Conservation (phyloP, 2,888 invertebrate genomes). For the Thalpophila matura region DNA sequence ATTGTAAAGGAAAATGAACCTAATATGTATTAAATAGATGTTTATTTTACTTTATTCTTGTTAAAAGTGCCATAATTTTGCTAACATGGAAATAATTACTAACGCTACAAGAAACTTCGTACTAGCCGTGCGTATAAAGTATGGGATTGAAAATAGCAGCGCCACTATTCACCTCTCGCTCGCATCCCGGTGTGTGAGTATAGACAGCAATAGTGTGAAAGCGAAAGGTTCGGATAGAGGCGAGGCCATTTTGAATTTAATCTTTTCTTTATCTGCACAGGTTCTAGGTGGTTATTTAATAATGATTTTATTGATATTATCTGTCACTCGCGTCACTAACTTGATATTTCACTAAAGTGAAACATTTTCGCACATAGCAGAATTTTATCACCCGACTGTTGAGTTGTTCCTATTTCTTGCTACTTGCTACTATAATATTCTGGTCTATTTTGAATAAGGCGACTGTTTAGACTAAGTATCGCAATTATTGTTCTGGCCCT, state of each 20-base stretch:
- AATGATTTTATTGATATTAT: background rate
- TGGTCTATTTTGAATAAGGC: too few species aligned
- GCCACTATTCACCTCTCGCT: too few species aligned
- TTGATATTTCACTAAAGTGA: background rate
- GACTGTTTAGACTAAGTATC: too few species aligned
- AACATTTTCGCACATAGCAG: background rate
- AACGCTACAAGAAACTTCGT: slow-evolving; percentile 1
- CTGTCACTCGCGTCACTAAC: background rate
- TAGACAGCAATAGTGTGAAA: too few species aligned
- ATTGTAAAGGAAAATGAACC: slow-evolving; percentile 11
- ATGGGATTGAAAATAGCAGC: too few species aligned
- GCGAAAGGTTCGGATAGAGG: too few species aligned
- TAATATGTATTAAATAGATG: slow-evolving; percentile 1
- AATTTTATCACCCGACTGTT: slow-evolving; percentile 2
- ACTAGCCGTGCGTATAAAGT: too few species aligned
- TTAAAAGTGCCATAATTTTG: slow-evolving; percentile 24
- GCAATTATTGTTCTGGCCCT: background rate
- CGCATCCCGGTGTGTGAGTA: too few species aligned
- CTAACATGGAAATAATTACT: background rate
- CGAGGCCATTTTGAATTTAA: too few species aligned
- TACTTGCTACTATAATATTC: too few species aligned
- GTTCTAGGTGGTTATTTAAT: too few species aligned
- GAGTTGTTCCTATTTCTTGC: background rate
- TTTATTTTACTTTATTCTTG: slow-evolving; percentile 5
- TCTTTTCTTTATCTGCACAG: too few species aligned